Conservation (phyloP, 2,888 invertebrate genomes). For the Odontocolon sp. region DNA sequence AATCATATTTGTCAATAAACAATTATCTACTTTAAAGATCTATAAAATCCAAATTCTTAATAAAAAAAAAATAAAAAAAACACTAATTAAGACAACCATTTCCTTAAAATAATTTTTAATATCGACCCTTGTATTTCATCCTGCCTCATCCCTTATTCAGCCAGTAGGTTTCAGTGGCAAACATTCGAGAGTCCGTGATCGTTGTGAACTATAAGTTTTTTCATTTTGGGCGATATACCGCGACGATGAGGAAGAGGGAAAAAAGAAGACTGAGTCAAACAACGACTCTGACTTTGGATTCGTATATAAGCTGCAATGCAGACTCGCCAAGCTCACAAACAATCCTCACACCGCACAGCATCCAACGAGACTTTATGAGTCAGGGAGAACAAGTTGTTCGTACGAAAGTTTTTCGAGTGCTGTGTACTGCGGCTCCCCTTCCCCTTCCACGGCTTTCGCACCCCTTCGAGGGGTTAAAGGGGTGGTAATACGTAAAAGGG, state of each 20-base stretch:
- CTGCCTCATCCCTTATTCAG: not conserved
- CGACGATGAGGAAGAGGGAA: conserved; percentile 24
- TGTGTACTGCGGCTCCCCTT: conserved; percentile 36
- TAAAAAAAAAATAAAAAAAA: too few species aligned
- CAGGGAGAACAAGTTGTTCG: conserved; percentile 65
- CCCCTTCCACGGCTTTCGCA: not conserved
- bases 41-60: too few species aligned
- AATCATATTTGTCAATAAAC: too few species aligned
- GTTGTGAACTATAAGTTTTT: conserved; percentile 44
- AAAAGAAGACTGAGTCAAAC: conserved; percentile 27
- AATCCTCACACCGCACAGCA: conserved; percentile 20
- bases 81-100: not conserved
- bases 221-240: conserved; percentile 46
- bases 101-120: too few species aligned
- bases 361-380: conserved; percentile 61
- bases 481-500: conserved; percentile 73
- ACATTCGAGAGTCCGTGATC: conserved; percentile 16
- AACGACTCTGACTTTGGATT: conserved; percentile 11
- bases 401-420: conserved; percentile 66
- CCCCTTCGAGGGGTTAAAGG: conserved; percentile 25
- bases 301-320: not conserved
- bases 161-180: conserved; percentile 20
- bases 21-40: too few species aligned
- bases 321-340: conserved; percentile 25
- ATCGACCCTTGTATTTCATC: not conserved